These are phyloP conservation scores for Tachuris rubrigastra DNA, from an alignment of 2,113 vertebrate species.

Conservation along the genomic window DNA sequence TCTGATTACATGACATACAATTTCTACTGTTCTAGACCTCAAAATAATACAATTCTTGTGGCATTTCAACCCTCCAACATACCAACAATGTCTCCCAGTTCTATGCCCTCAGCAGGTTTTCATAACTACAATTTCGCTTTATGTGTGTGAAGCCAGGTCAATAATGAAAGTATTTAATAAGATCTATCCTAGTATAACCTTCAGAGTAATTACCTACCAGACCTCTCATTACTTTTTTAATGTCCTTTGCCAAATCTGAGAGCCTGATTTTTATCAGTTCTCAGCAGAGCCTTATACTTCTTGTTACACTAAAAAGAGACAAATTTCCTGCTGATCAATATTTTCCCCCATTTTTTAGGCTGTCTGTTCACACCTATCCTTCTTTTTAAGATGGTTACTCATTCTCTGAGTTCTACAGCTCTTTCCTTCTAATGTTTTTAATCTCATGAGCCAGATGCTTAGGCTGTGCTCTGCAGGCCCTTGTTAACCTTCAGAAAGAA, in stretches of 20 bases:
- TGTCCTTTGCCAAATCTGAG: neutral
- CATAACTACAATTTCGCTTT: neutral
- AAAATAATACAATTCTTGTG: neutral
- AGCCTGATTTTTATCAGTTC: slow-evolving; percentile 25
- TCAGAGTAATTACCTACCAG: neutral
- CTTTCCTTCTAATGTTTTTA: slow-evolving; percentile 26
- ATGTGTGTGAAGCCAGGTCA: neutral
- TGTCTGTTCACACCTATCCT: slow-evolving; percentile 1
- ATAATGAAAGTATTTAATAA: slow-evolving; percentile 51
- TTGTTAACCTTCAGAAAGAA: slow-evolving; percentile 56
- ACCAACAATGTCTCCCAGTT: neutral
- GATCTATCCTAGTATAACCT: slow-evolving; percentile 4
- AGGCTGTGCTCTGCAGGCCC: slow-evolving; percentile 29
- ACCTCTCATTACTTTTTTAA: slow-evolving; percentile 17
- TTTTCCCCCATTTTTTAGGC: neutral
- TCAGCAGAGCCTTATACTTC: neutral
- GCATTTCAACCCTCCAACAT: neutral
- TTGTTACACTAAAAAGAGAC: slow-evolving; percentile 4
- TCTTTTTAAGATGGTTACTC: slow-evolving; percentile 33
- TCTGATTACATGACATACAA: neutral
- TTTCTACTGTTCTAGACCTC: neutral
- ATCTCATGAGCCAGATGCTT: slow-evolving; percentile 60
- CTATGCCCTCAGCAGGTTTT: neutral
- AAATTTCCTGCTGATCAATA: neutral
- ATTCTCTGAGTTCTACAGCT: neutral